Conservation (phyloP, 2,888 invertebrate species). For the Taphrorychus bicolor region DNA sequence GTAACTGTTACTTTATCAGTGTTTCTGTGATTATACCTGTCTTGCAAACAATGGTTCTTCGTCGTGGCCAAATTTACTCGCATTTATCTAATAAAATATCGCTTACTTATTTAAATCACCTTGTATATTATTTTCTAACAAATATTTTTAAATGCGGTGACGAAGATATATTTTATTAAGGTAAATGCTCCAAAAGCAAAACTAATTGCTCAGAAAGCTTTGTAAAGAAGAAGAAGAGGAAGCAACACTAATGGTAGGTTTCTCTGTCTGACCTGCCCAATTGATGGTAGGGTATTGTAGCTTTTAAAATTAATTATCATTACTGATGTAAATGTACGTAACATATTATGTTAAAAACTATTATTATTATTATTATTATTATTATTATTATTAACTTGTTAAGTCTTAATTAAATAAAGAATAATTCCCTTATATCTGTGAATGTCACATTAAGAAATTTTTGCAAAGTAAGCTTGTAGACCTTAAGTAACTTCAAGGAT, state of each 20-base stretch:
- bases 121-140: conserved; percentile 16
- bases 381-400: conserved; percentile 26
- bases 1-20: conserved; percentile 9
- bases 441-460: conserved; percentile 16
- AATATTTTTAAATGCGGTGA: conserved; percentile 8
- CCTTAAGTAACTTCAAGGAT: conserved; percentile 20
- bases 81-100: conserved; percentile 31
- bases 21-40: conserved; percentile 36
- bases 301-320: conserved; percentile 26
- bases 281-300: conserved; percentile 18
- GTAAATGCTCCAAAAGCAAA: conserved; percentile 27
- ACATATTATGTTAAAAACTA: conserved; percentile 31
- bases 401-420: conserved; percentile 14
- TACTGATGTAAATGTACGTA: conserved; percentile 41
- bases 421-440: conserved; percentile 23
- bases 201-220: conserved; percentile 33
- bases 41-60: conserved; percentile 22
- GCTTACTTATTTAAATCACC: neutral
- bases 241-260: neutral
- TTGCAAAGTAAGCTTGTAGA: conserved; percentile 15
- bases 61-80: conserved; percentile 29
- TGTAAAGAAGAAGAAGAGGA: neutral
- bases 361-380: conserved; percentile 10
- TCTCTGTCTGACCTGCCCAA: neutral
- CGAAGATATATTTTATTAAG: conserved; percentile 29